These are phyloP conservation scores for Oncorhynchus clarkii DNA, from an alignment of 2,113 vertebrate genomes.

Conservation along the genomic window DNA sequence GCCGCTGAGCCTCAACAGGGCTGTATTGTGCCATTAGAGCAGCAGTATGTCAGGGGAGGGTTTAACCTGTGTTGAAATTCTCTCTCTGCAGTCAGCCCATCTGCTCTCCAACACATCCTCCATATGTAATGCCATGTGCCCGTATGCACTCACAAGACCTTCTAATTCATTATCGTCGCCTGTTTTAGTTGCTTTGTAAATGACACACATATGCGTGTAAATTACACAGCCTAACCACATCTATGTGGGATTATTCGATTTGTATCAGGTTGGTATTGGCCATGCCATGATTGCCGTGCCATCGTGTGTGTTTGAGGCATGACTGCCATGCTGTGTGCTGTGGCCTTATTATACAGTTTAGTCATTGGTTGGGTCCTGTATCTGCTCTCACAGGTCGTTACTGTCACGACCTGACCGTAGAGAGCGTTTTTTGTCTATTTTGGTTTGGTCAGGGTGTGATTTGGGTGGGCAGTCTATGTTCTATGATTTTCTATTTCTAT, in stretches of 20 bases:
- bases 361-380: no score
- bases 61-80: background rate
- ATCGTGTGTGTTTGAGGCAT: no score
- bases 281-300: background rate
- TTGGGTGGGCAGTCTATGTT: no score
- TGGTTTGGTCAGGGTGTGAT: no score
- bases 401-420: no score
- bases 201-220: background rate
- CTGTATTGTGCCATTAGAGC: background rate
- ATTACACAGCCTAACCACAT: constrained; percentile 7
- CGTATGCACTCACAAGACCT: background rate
- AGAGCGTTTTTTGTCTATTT: no score
- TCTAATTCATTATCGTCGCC: background rate
- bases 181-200: background rate
- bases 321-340: background rate
- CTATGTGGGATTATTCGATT: constrained; percentile 6
- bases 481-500: no score
- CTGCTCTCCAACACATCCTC: background rate
- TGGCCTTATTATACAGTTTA: background rate
- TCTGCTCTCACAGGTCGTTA: no score
- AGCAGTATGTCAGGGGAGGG: no score
- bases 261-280: background rate
- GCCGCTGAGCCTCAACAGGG: background rate
- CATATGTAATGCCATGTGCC: background rate
- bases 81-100: background rate